Evolutionary conservation across 2,888 invertebrate species (phyloP), one percentile per base, ranked within the genome.

Genomic region (Gymnosoma rotundatum): DNA sequence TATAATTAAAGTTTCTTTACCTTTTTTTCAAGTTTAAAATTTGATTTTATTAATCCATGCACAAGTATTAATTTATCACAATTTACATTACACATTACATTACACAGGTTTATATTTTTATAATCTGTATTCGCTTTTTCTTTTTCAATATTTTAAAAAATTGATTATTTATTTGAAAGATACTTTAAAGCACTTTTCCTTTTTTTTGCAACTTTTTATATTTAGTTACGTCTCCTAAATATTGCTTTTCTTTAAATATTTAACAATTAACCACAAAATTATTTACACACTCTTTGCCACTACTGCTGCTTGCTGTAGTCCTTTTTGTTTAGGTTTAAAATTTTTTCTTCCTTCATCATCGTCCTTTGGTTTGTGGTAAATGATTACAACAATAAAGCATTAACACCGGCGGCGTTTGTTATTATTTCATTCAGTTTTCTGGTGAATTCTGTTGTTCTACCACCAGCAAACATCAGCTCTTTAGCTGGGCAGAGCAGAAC

Each of bases 331-430:
- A 32, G 56, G 52, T 66, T 72, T 42, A 52, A 54, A 50, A 48
- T 69, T 74, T 36, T 14, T 58, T 58, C 56, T 67, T 58, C 50
- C 56, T 42, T 56, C 63, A 38, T 76, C 52, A 48, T 66, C 58
- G 70, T 75, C 42, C 66, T 66, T 76, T 75, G 21, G 58, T 67
- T 21, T 38, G 70, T 54, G 42, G 61, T 48, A 76, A 80, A 76
- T 73, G 64, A 76, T 76, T 76, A 81, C 78, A 79, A 79, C 79
- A 74, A 78, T 61, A 78, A 52, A 61, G 60, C 38, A 74, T 81
- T 78, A 84, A 78, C 78, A 81, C 84, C 81, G 81, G 54, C 84
- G 81, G 78, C 81, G 74, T 78, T 84, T 84, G 70, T 61, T 72
- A 74, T 81, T 74, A 74, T 78, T 81, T 21, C 61, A 79, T 75